Base-by-base conservation (phyloP, 2,888 invertebrate genomes). In the Polydrusus pterygomalis region DNA sequence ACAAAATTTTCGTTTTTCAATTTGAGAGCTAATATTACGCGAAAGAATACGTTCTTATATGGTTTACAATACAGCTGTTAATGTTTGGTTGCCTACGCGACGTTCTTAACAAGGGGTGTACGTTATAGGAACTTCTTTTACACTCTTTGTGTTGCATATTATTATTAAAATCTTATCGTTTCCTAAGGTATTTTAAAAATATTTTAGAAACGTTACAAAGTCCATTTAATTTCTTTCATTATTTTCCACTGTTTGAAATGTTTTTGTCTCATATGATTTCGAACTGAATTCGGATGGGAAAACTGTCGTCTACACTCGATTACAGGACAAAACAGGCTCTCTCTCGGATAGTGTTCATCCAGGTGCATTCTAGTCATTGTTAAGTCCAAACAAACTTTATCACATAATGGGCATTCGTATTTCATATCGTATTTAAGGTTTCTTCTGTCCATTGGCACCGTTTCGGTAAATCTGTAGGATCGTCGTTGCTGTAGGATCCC, bases 221-320 rank as follows among this genome's bases (percentile, higher is more conserved):
- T 92, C 93, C 93, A 93, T 85, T 92, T 92, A 79, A 93, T 89
- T 71, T 93, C 93, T 89, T 95, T 95, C 92, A 95, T 95, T 87
- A 92, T 91, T 85, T 94, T 93, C 95, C 95, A 95, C 85, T 95
- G 93, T 81, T 91, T 89, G 62, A 93, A 91, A 88, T 95, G 95
- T 87, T 95, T 95, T 84, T 93, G 91, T 82, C 95, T 90, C 95
- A 95, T 95, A 88, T 95, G 95, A 89, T 95, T 95, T 83, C 95
- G 91, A 81, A 95, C 95, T 74, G 95, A 95, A 89, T 95, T 95
- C 78, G 95, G 95, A 88, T 95, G 95, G 78, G 94, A 91, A 88
- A 95, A 95, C 81, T 90, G 90, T 79, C 94, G 91, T 70, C 93
- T 92, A 88, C 95, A 95, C 80, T 91, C 89, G 74, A 91, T 88